Evolutionary conservation across 2,797 vertebrate genomes (phyloP).

Genomic region (Microctenopoma stevenorrisi): DNA sequence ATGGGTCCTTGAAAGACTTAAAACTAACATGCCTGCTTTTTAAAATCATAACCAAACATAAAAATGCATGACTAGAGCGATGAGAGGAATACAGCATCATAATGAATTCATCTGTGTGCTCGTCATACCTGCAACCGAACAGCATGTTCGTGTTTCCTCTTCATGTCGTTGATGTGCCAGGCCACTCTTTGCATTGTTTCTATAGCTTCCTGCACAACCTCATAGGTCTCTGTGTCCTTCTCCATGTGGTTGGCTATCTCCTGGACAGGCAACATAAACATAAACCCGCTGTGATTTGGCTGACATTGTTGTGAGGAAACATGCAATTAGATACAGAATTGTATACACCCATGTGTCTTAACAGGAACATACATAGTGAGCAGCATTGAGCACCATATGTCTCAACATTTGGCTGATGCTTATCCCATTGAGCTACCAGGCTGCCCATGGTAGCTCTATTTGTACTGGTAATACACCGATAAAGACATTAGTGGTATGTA

Average conservation of each 20-base stretch:
- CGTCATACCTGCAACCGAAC: constrained; percentile 91
- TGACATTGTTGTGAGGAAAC: neutral
- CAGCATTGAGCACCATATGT: constrained; percentile 74
- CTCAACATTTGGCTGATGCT: constrained; percentile 62
- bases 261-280: constrained; percentile 71
- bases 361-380: constrained; percentile 61
- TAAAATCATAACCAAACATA: too few species aligned
- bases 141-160: constrained; percentile 96
- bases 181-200: constrained; percentile 99
- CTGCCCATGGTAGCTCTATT: neutral
- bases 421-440: too few species aligned
- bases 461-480: constrained; percentile 5
- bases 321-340: neutral
- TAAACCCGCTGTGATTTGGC: constrained; percentile 14
- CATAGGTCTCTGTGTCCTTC: constrained; percentile 94
- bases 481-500: constrained; percentile 25
- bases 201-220: constrained; percentile 95
- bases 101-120: neutral
- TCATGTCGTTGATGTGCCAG: constrained; percentile 99
- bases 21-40: constrained; percentile 20
- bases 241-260: constrained; percentile 98
- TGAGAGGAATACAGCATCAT: constrained; percentile 9
- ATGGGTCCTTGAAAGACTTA: constrained; percentile 20
- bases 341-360: constrained; percentile 18
- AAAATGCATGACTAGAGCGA: neutral